Evolutionary conservation across 2,888 invertebrate species (phyloP), one percentile per base, ranked within the genome.

Genomic region (Drosophila gaucha): DNA sequence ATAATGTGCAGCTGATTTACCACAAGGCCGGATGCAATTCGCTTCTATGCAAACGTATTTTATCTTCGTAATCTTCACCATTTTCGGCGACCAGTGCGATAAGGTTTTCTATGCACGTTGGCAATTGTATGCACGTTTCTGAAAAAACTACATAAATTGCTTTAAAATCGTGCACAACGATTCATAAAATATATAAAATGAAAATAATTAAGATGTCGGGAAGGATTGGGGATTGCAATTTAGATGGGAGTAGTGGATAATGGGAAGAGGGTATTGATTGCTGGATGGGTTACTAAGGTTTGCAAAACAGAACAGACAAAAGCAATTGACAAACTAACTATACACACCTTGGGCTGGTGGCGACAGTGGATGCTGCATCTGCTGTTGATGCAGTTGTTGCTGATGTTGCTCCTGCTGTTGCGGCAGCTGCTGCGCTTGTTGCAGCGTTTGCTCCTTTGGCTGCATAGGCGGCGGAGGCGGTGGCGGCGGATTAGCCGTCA

Each of bases 51-150:
- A 90, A 88, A 83, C 91, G 90, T 93, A 94, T 93, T 92, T 93
- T 93, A 92, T 93, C 93, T 93, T 94, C 94, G 93, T 94, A 94
- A 91, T 93, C 93, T 93, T 94, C 94, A 89, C 94, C 94, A 92
- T 93, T 93, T 92, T 92, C 91, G 90, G 94, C 94, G 89, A 94
- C 94, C 90, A 92, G 90, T 90, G 94, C 94, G 91, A 92, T 92
- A 90, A 94, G 93, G 88, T 93, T 93, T 80, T 92, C 92, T 91
- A 92, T 88, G 92, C 93, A 90, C 89, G 91, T 90, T 90, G 92
- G 92, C 89, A 91, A 90, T 87, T 89, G 89, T 89, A 91, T 86
- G 82, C 88, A 88, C 65, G 88, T 89, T 91, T 91, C 92, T 92
- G 92, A 92, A 92, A 92, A 90, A 92, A 91, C 92, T 92, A 91